Base-by-base conservation (phyloP, 2,797 vertebrate species). In the Alauda arvensis region DNA sequence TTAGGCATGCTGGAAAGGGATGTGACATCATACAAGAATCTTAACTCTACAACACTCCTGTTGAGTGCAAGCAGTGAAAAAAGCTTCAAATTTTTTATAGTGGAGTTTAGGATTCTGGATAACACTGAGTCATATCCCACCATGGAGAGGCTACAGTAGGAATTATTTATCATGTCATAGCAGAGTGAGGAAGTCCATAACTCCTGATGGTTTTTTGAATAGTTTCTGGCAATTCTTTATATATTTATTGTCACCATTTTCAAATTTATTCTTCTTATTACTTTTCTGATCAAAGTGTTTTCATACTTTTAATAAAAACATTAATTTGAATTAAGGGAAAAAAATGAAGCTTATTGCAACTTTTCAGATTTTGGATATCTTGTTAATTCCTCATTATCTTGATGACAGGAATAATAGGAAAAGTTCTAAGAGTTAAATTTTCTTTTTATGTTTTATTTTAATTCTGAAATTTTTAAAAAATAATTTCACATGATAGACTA, bases 201-300 rank as follows among this genome's bases (percentile, higher is more conserved):
- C 8, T 31, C 76, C 55, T 78, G 23, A 51, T 71, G 26, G 60
- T 65, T 67, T 87, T 62, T 56, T 39, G 52, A 79, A 29, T 18
- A 60, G 1, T 51, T 94, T 74, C 51, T 69, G 34, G 9, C 4
- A 86, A 18, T 78, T 19, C 14, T 94, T 72, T 59, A 42, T 33
- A 68, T 19, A 59, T 21, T 78, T 78, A 29, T 93, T 89, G 81
- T 57, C 48, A 77, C 31, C 14, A 90, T 82, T 83, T 93, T 71
- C 14, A 49, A 76, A 69, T 61, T 79, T 74, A 89, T 84, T 92
- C 37, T 89, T 90, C 5, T 9, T 33, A 6, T 12, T 20, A 10
- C 77, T 69, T 76, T 84, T 4, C 18, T 63, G 20, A 66, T 91
- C 21, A 92, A 85, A 81, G 18, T 91, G 42, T 43, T 88, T 90